Percentiles rank a stretch among this genome's conserved stretches.
These are phyloP conservation scores for Brienomyrus brachyistius DNA, from an alignment of 2,113 vertebrate genomes.

Conservation along the genomic window DNA sequence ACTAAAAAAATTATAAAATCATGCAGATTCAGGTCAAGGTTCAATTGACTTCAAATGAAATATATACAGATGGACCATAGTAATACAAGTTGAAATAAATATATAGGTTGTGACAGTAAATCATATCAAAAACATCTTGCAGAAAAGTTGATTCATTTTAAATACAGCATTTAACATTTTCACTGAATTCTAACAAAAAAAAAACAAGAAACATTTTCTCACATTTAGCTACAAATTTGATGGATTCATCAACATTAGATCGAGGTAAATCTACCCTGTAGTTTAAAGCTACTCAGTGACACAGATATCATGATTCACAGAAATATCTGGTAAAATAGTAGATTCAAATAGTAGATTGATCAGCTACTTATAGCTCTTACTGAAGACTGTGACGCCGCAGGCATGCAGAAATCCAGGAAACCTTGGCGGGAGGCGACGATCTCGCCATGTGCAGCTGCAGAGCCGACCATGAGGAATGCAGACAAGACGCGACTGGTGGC, in stretches of 20 bases:
- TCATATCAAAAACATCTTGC: not conserved
- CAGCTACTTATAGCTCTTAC: not conserved
- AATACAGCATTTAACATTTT: not conserved
- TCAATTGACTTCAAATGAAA: not conserved
- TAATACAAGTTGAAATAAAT: not conserved
- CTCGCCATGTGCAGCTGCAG: not conserved
- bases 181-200: not conserved
- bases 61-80: not conserved
- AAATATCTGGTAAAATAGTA: not conserved
- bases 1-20: not conserved
- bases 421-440: not conserved
- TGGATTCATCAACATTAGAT: not conserved
- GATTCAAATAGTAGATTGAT: not conserved
- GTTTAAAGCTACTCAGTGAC: not conserved
- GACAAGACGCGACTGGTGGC: not conserved
- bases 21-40: not conserved
- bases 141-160: not conserved
- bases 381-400: not conserved
- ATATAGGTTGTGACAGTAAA: not conserved
- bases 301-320: not conserved
- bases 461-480: not conserved
- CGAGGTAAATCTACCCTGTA: not conserved
- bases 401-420: not conserved
- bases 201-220: not conserved
- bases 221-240: not conserved